A percentile compares a stretch with the other conserved stretches of the same genome.
phyloP scores from a whole-genome alignment of 2,888 invertebrate genomes.

The Cantharis nigra region DNA sequence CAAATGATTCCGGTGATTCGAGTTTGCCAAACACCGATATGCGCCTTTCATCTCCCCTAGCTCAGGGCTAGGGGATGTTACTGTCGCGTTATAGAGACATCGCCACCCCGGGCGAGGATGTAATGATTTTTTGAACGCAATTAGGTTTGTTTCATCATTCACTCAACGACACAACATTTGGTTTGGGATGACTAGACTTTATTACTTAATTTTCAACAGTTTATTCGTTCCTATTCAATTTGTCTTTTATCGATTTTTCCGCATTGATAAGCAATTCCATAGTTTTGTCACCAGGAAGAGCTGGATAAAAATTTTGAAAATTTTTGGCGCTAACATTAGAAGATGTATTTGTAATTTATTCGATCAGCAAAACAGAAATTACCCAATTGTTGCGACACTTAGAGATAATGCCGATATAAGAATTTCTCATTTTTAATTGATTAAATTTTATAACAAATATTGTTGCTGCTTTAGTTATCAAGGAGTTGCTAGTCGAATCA shows the following conservation, averaged over 20 bases:
- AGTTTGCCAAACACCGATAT: constrained; percentile 54
- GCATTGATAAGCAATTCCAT: background rate
- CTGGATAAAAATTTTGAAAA: background rate
- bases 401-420: background rate
- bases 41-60: constrained; percentile 43
- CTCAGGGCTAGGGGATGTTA: constrained; percentile 25
- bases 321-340: background rate
- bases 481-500: background rate
- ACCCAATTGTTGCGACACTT: background rate
- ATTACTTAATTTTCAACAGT: constrained; percentile 18
- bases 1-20: constrained; percentile 51
- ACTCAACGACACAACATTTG: constrained; percentile 50
- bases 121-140: constrained; percentile 58
- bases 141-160: constrained; percentile 56
- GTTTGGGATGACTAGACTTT: constrained; percentile 25
- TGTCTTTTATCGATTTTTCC: background rate
- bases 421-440: background rate
- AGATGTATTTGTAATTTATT: background rate
- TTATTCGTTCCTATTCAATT: constrained; percentile 19
- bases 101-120: constrained; percentile 52
- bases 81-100: constrained; percentile 48
- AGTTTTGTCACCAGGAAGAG: background rate
- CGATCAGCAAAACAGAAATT: background rate
- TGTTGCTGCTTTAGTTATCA: background rate
- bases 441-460: background rate